Percentiles rank a stretch among this genome's conserved stretches.
Conservation (phyloP, 2,113 vertebrate genomes). For the Malaclemys terrapin region DNA sequence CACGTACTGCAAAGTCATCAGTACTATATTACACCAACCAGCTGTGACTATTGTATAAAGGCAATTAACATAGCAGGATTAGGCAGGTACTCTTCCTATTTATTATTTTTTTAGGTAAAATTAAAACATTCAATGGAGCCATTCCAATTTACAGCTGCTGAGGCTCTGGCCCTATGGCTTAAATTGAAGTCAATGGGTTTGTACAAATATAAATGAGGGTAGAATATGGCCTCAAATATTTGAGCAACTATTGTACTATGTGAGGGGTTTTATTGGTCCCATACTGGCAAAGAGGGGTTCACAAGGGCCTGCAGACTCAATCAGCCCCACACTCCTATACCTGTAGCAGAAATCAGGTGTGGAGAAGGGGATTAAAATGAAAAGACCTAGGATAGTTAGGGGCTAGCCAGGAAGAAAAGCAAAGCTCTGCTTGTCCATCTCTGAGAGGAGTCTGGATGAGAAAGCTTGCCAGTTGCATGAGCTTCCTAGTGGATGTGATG, state of each 20-base stretch:
- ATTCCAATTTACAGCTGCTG: rapidly evolving
- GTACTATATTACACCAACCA: not conserved
- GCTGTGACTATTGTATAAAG: not conserved
- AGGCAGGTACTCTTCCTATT: not conserved
- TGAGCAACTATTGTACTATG: not conserved
- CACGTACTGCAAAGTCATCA: not conserved
- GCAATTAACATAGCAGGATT: not conserved
- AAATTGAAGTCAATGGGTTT: rapidly evolving
- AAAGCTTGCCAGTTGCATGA: not conserved
- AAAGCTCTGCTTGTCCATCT: too few species aligned
- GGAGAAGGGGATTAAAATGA: too few species aligned
- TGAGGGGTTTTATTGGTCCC: not conserved
- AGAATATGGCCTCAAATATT: not conserved
- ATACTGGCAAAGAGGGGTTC: not conserved
- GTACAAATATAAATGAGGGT: not conserved
- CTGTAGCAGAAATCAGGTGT: too few species aligned
- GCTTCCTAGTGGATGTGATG: not conserved
- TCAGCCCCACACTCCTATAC: too few species aligned
- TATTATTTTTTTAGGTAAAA: not conserved
- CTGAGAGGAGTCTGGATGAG: too few species aligned
- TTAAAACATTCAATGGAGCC: not conserved
- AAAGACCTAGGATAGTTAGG: too few species aligned
- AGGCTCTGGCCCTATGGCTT: not conserved
- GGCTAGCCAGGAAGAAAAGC: too few species aligned
- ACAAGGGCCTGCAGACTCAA: not conserved